Base-by-base conservation (phyloP, 2,888 invertebrate species). In the Lasioglossum figueresi region DNA sequence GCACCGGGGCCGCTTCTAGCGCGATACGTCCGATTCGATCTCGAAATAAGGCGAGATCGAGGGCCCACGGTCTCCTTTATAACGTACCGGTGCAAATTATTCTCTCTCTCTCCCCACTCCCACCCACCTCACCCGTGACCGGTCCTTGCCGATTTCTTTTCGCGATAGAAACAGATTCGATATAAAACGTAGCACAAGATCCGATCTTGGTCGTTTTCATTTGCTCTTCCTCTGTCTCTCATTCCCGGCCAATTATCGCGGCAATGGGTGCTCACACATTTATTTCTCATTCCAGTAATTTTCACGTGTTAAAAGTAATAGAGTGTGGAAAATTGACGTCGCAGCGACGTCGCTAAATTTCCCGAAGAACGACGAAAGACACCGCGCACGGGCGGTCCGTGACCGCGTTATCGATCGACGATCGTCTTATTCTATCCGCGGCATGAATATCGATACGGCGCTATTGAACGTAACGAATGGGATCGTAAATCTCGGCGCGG, bases 391-490 rank as follows among this genome's bases (percentile, higher is more conserved):
- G 27, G 23, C 31, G 6, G 6, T 16, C 37, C 40, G 10, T 8
- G 34, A 8, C 19, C 27, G n/a, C 27, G 76, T 89, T 86, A 80
- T 80, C 86, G 86, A 82, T 80, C 74, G 76, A 12, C 72, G 37
- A 56, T 80, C 68, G 66, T 81, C 78, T 81, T 85, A 76, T 86
- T 84, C 76, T 77, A 73, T 83, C 75, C 83, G 68, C 56, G 43
- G 83, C 78, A 88, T 84, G 90, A 90, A 90, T 90, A 90, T 90
- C 86, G 89, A 90, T 90, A 89, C 82, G 74, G 40, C 40, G 86
- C 87, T 79, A 88, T 90, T 87, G 84, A 90, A 88, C 87, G 87
- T 90, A 90, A 90, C 89, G 81, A 85, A 90, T 90, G 87, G 86
- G 85, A 90, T 88, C 90, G 90, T 90, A 90, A 89, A 90, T 90